These are phyloP conservation scores for Dysmachus trigonus DNA, from an alignment of 2,888 invertebrate species.

Conservation along the genomic window DNA sequence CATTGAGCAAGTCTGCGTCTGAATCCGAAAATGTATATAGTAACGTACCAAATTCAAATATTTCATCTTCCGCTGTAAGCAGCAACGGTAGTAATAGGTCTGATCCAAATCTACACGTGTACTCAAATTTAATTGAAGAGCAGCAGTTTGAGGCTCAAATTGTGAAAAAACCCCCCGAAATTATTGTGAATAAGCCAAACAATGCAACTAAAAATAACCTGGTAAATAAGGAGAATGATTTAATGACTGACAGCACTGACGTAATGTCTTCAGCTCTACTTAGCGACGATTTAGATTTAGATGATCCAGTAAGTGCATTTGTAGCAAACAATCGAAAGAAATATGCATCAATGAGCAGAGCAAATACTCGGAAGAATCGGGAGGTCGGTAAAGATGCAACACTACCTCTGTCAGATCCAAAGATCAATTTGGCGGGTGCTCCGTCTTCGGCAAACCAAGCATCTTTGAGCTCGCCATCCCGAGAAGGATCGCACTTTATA, in stretches of 20 bases:
- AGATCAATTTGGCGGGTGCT: conserved; percentile 24
- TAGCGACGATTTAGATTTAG: conserved; percentile 63
- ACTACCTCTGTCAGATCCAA: conserved; percentile 7
- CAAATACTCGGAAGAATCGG: not conserved
- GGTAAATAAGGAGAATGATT: conserved; percentile 24
- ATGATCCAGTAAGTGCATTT: conserved; percentile 63
- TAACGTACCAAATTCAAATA: conserved; percentile 59
- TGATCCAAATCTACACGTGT: conserved; percentile 61
- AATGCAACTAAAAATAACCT: conserved; percentile 40
- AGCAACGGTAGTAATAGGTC: conserved; percentile 52
- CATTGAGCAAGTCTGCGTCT: conserved; percentile 55
- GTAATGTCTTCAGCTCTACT: conserved; percentile 61
- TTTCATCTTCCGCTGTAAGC: conserved; percentile 37
- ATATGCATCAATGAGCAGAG: conserved; percentile 30
- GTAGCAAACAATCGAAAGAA: conserved; percentile 54
- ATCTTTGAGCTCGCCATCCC: not conserved
- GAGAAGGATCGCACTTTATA: conserved; percentile 64
- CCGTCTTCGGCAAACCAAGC: not conserved
- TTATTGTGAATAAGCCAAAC: not conserved
- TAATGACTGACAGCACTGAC: conserved; percentile 31
- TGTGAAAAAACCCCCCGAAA: conserved; percentile 1
- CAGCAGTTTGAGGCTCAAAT: conserved; percentile 47
- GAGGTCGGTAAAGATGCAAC: conserved; percentile 47
- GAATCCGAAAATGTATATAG: conserved; percentile 64
- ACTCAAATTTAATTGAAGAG: conserved; percentile 63